Conservation (phyloP, 2,113 vertebrate species). For the Gymnogyps californianus region DNA sequence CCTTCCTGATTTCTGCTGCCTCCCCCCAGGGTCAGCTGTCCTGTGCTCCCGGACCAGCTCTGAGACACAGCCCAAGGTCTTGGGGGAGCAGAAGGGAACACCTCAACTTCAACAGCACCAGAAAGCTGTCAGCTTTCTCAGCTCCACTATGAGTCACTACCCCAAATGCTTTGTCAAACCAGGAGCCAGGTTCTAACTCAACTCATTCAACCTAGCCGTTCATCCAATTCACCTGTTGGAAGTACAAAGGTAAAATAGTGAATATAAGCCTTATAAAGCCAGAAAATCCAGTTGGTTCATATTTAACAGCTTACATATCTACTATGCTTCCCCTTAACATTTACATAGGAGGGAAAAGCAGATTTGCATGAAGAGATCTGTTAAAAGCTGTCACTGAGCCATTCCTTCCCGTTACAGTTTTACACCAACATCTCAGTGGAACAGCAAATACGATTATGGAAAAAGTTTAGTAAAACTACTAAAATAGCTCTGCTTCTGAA, state of each 20-base stretch:
- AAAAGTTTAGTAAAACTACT: neutral
- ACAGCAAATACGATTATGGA: slow-evolving; percentile 6
- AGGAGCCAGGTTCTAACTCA: neutral
- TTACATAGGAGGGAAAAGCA: slow-evolving; percentile 30
- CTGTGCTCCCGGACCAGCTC: neutral
- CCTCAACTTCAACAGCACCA: neutral
- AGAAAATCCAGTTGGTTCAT: slow-evolving; percentile 21
- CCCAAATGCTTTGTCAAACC: neutral
- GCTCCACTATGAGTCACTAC: neutral
- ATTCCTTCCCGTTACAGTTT: neutral
- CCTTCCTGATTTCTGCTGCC: neutral
- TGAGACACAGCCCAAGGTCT: neutral
- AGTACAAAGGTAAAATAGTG: neutral
- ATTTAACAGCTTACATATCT: neutral
- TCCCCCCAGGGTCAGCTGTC: too few relatives aligned
- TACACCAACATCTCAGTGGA: neutral
- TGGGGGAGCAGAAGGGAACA: neutral
- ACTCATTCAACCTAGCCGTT: neutral
- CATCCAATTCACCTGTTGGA: neutral
- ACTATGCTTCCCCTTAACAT: neutral
- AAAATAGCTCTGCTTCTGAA: neutral
- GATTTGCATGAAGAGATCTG: slow-evolving; percentile 42
- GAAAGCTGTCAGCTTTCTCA: neutral
- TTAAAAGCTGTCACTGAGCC: slow-evolving; percentile 4
- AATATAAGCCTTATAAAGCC: neutral